phyloP scores from a whole-genome alignment of 2,113 vertebrate genomes.

The Lagenorhynchus albirostris region DNA sequence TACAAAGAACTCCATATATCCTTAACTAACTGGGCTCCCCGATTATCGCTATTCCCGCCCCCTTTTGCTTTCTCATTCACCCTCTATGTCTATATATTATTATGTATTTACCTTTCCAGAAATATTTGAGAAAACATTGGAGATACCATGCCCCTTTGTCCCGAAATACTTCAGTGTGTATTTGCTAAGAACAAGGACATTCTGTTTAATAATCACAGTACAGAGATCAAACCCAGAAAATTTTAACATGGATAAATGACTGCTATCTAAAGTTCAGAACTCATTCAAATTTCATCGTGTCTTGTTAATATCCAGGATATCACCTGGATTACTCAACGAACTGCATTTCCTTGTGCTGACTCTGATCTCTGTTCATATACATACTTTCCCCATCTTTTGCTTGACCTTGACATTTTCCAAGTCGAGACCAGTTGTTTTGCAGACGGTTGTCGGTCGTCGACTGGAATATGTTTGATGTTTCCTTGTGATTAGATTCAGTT shows the following conservation, averaged over 20 bases:
- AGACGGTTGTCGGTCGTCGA: background rate
- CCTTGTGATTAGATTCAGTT: background rate
- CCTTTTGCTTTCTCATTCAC: background rate
- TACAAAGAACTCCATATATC: background rate
- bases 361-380: background rate
- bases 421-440: background rate
- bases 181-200: background rate
- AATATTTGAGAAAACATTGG: background rate
- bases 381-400: background rate
- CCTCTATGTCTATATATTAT: background rate
- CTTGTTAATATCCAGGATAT: background rate
- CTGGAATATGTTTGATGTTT: background rate
- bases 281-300: background rate
- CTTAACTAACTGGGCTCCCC: background rate
- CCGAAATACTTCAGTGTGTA: background rate
- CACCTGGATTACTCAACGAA: no score
- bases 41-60: accelerated
- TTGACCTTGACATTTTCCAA: background rate
- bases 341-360: no score
- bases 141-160: background rate
- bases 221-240: background rate
- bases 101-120: background rate
- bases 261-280: background rate
- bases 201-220: background rate
- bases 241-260: background rate